A percentile compares a stretch with the other conserved stretches of the same genome.
Evolutionary conservation across 2,113 vertebrate species (phyloP).

Genomic region (Solenodon paradoxus): DNA sequence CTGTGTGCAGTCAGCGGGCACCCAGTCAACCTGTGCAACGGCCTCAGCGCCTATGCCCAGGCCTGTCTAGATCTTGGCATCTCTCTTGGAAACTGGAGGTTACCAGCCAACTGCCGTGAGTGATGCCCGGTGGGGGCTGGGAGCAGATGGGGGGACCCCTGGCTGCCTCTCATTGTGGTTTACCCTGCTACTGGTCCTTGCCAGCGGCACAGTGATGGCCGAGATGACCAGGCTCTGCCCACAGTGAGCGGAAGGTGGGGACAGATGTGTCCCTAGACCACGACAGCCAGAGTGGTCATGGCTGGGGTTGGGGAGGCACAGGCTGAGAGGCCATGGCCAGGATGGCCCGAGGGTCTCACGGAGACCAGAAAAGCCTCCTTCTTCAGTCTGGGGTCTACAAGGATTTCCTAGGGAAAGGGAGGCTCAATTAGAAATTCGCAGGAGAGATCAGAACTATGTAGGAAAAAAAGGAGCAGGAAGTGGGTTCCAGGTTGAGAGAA

Average conservation of each 20-base stretch:
- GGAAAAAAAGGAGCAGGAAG: background rate
- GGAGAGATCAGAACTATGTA: background rate
- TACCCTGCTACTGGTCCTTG: background rate
- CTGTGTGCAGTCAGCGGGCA: slow-evolving; percentile 75
- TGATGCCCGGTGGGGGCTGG: slow-evolving; percentile 27
- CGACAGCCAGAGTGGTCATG: background rate
- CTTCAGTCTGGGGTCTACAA: background rate
- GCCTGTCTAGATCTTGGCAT: slow-evolving; percentile 79
- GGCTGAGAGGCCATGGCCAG: background rate
- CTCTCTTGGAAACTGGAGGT: slow-evolving; percentile 82
- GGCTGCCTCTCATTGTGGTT: background rate
- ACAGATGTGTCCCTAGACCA: background rate
- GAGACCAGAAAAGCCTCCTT: background rate
- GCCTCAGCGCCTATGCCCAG: slow-evolving; percentile 78
- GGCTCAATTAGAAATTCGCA: background rate
- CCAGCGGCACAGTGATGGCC: background rate
- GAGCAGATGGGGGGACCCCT: background rate
- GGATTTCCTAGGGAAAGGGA: background rate
- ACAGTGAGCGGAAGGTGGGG: background rate
- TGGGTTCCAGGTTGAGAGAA: background rate
- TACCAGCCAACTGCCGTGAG: slow-evolving; percentile 83
- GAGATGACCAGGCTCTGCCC: background rate
- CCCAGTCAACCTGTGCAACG: slow-evolving; percentile 71
- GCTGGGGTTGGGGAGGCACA: background rate
- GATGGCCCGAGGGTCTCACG: background rate